phyloP scores from a whole-genome alignment of 2,888 invertebrate species.

The Oligia strigilis region DNA sequence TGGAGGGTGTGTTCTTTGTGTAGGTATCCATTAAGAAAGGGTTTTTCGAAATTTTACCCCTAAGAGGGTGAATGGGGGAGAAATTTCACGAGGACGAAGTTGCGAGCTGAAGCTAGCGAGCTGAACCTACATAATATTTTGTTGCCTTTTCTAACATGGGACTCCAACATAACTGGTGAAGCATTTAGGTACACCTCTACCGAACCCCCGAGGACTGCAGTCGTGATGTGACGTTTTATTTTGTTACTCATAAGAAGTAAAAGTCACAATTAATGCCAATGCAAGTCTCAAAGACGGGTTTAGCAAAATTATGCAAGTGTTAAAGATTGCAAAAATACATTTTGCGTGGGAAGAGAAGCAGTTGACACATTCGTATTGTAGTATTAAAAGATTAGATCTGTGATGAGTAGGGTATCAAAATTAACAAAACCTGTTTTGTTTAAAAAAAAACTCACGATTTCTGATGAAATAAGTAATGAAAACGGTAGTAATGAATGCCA shows the following conservation, averaged over 20 bases:
- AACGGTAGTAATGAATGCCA: background rate
- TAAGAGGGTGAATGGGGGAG: no score
- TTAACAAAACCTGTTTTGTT: background rate
- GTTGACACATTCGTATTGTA: constrained; percentile 54
- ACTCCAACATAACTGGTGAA: background rate
- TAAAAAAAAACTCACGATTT: background rate
- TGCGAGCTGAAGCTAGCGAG: no score
- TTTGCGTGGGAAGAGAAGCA: constrained; percentile 54
- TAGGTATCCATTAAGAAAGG: no score
- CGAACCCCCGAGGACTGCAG: background rate
- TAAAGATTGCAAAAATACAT: constrained; percentile 51
- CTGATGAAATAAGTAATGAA: background rate
- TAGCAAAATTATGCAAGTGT: constrained; percentile 54
- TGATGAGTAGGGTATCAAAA: background rate
- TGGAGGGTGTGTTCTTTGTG: no score
- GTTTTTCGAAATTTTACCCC: no score
- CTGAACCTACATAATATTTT: no score
- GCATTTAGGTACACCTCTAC: background rate
- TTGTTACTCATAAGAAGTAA: constrained; percentile 25
- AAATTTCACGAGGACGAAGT: no score
- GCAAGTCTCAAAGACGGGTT: constrained; percentile 32
- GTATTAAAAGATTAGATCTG: constrained; percentile 38
- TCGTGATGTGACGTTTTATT: background rate
- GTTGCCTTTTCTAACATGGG: background rate
- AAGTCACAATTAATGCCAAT: constrained; percentile 23